phyloP scores from a whole-genome alignment of 2,888 invertebrate species.

The Troilus luridus region DNA sequence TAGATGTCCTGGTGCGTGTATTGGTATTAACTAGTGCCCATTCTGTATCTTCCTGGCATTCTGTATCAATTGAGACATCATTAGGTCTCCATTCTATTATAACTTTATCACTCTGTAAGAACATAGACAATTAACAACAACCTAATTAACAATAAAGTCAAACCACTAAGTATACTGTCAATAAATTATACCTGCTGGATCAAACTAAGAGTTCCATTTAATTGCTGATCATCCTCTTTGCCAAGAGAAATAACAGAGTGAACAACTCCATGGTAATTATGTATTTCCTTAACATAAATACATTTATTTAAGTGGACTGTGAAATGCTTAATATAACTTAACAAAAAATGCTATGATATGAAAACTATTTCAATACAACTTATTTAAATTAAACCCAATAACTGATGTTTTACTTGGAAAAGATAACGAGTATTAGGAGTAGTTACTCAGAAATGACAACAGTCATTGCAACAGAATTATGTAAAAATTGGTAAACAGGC shows the following conservation, averaged over 20 bases:
- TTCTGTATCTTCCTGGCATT: constrained; percentile 72
- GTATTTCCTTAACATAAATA: constrained; percentile 74
- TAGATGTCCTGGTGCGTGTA: constrained; percentile 69
- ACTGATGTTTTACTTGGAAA: neutral
- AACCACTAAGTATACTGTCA: neutral
- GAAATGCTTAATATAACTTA: neutral
- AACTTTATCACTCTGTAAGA: constrained; percentile 71
- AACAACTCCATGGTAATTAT: constrained; percentile 85
- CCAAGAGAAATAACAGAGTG: constrained; percentile 74
- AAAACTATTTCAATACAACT: neutral
- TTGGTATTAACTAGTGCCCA: constrained; percentile 87
- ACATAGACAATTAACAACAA: neutral
- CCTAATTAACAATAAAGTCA: neutral
- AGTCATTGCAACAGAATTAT: constrained; percentile 22
- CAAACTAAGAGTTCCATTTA: constrained; percentile 81
- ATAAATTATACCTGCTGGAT: constrained; percentile 67
- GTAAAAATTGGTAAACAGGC: constrained; percentile 29
- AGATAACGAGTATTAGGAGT: neutral
- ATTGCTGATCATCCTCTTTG: constrained; percentile 69
- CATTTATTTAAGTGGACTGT: neutral
- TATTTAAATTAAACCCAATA: neutral
- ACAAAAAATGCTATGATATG: neutral
- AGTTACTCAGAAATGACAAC: neutral
- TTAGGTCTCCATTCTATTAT: constrained; percentile 88
- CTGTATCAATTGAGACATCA: constrained; percentile 74